Evolutionary conservation across 2,113 vertebrate species (phyloP).

Genomic region (Rhinoptilus africanus): DNA sequence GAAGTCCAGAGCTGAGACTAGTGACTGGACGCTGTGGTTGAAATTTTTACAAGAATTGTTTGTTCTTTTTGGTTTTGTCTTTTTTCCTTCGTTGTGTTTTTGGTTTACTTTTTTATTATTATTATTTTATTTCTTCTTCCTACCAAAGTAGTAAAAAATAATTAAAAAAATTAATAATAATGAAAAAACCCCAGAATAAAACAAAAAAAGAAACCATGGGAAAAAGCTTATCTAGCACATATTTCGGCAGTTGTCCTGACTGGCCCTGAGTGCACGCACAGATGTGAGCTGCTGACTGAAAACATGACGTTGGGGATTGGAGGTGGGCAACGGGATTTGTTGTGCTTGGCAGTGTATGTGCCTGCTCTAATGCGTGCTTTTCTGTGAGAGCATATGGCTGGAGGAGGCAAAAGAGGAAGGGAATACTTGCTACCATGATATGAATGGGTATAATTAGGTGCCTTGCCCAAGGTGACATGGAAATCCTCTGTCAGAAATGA

Average conservation of each 20-base stretch:
- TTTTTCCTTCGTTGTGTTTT: neutral
- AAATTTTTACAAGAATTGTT: neutral
- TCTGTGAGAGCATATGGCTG: neutral
- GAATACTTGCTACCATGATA: neutral
- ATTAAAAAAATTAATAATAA: too few relatives aligned
- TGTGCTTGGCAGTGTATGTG: neutral
- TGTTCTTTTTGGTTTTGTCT: neutral
- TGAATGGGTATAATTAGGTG: constrained; percentile 30
- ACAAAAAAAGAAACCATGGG: too few relatives aligned
- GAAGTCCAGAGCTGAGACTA: neutral
- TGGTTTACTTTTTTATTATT: neutral
- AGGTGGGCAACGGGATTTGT: neutral
- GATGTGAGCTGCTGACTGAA: neutral
- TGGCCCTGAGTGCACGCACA: too few relatives aligned
- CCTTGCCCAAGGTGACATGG: constrained; percentile 14
- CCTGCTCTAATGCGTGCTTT: accelerated
- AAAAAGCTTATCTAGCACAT: neutral
- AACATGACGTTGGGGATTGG: neutral
- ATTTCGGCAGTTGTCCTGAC: neutral
- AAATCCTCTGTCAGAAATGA: constrained; percentile 38
- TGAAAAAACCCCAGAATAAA: neutral
- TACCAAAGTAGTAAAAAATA: neutral
- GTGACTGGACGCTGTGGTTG: too few relatives aligned
- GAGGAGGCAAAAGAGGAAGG: neutral
- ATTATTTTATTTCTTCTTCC: neutral